Evolutionary conservation across 64 coral and sea anemone genomes (phyloP).

Genomic region (Stichodactyla mertensii): DNA sequence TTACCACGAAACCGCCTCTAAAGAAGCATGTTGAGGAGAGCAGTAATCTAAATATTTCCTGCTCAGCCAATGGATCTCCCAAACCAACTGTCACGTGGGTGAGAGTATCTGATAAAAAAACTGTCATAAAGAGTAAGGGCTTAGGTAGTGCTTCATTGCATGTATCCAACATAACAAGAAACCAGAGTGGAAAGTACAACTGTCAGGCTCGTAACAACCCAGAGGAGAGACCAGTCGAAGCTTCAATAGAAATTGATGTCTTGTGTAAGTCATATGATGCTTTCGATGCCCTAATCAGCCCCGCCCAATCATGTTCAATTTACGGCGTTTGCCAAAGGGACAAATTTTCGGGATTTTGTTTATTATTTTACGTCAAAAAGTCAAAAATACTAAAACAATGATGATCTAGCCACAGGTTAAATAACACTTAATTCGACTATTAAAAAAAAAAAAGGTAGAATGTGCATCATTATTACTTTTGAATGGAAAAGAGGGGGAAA

Average conservation of each 20-base stretch:
- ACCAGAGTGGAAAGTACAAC: not conserved
- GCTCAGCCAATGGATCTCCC: not conserved
- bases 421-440: too few species aligned
- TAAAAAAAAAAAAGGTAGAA: too few species aligned
- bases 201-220: constrained; percentile 16
- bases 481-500: too few species aligned
- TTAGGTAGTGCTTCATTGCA: not conserved
- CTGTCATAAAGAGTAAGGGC: not conserved
- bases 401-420: too few species aligned
- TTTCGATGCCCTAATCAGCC: too few species aligned
- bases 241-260: not conserved
- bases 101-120: not conserved
- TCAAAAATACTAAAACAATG: too few species aligned
- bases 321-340: too few species aligned
- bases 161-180: not conserved
- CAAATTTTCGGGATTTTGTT: too few species aligned
- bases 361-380: too few species aligned
- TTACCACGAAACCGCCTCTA: not conserved
- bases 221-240: not conserved
- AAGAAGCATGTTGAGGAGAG: not conserved
- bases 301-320: too few species aligned
- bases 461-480: too few species aligned
- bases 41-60: not conserved
- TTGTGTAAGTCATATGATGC: not conserved
- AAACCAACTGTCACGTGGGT: constrained; percentile 10